Percentiles rank a stretch among this genome's conserved stretches.
Conservation (phyloP, 2,888 invertebrate genomes). For the Orthosia gracilis region DNA sequence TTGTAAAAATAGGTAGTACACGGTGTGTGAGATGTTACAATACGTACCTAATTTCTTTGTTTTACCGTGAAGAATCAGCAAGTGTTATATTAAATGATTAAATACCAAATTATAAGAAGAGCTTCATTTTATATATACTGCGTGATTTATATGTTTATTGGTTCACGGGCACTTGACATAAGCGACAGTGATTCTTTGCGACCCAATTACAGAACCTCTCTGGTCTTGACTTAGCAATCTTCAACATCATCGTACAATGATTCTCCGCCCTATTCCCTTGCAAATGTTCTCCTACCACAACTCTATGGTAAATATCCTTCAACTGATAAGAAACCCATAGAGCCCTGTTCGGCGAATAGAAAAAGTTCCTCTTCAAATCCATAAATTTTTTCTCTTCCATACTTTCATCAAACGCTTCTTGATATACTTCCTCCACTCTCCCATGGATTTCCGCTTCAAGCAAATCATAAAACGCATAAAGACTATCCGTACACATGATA, state of each 20-base stretch:
- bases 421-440: no score
- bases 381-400: background rate
- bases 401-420: no score
- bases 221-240: background rate
- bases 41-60: no score
- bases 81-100: no score
- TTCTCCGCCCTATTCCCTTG: background rate
- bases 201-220: background rate
- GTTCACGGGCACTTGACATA: background rate
- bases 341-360: fast-evolving
- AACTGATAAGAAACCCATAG: background rate
- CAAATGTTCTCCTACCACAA: background rate
- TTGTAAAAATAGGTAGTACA: no score
- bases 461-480: slow-evolving; percentile 8
- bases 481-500: background rate
- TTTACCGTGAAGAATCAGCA: no score
- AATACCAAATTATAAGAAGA: no score
- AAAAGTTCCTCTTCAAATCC: fast-evolving
- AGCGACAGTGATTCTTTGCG: background rate
- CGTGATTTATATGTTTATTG: no score
- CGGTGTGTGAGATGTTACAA: no score
- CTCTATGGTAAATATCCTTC: background rate
- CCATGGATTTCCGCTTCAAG: background rate
- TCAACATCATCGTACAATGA: background rate
- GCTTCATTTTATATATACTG: no score